Base-by-base conservation (phyloP, 2,888 invertebrate species). In the Trilocha varians region DNA sequence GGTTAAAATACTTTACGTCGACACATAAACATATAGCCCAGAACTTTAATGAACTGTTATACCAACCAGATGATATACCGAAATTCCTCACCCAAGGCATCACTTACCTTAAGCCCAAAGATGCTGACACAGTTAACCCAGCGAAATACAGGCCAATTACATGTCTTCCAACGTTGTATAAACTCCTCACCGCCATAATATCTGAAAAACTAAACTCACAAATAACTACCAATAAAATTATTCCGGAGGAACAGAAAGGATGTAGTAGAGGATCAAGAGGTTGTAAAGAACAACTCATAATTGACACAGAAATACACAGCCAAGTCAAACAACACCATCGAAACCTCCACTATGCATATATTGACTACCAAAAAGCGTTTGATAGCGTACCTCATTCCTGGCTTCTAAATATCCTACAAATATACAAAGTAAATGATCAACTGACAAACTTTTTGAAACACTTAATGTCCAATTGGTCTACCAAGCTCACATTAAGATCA, bases 111-210 rank as follows among this genome's bases (percentile, higher is more conserved):
- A 33, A 55, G 32, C 53, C 50, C 5, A 57, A 59, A 46, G 52
- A 52, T 34, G 16, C 3, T 1, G 37, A 47, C 9, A 32, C 33
- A 0, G 13, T 9, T 8, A 52, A 57, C 13, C 55, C 57, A 5
- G 38, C 52, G 1, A 53, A 57, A 43, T 61, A 55, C 16, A 39
- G 55, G 38, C 59, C 55, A 0, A 57, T 59, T 1, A 57, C 58
- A 4, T 62, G 59, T 17, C 36, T 59, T 8, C 57, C 50, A 45
- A 62, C 51, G 3, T 37, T 56, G 0, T 55, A 53, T 34, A 59
- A 57, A 49, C 48, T 57, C 0, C 13, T 53, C 1, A 56, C 51
- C 3, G 38, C 48, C 1, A 53, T 50, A 6, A 42, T 59, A 1
- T 41, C 46, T 4, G 36, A 55, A 34, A 5, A 46, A 8, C 50